These are phyloP conservation scores for Hemicrepidius hirtus DNA, from an alignment of 2,888 invertebrate genomes.

Conservation along the genomic window DNA sequence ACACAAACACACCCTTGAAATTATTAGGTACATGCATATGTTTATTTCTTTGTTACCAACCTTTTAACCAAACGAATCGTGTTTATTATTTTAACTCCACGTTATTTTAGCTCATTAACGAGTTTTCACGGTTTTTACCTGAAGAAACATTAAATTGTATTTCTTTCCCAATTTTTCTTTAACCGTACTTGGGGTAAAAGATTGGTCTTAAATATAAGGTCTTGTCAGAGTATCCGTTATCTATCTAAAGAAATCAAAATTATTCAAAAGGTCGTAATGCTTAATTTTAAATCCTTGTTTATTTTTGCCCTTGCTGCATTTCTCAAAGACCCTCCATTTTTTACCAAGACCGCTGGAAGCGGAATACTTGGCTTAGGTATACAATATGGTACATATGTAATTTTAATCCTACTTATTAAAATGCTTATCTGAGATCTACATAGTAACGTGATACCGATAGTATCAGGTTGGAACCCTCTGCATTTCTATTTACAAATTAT, in stretches of 20 bases:
- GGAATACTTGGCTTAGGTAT: constrained; percentile 61
- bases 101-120: background rate
- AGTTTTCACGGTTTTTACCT: background rate
- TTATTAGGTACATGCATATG: constrained; percentile 5
- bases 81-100: background rate
- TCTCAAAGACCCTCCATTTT: constrained; percentile 65
- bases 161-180: no score
- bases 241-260: constrained; percentile 57
- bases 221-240: constrained; percentile 22
- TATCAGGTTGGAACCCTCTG: constrained; percentile 64
- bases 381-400: constrained; percentile 71
- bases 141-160: no score
- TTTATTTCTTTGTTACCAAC: background rate
- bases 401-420: constrained; percentile 72
- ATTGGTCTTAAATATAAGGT: background rate
- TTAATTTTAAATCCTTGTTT: constrained; percentile 58
- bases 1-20: constrained; percentile 16
- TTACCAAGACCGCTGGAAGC: constrained; percentile 58
- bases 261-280: constrained; percentile 60
- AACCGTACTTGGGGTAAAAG: background rate
- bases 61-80: background rate
- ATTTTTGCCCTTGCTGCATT: constrained; percentile 57
- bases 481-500: constrained; percentile 63
- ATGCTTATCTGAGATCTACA: constrained; percentile 70
- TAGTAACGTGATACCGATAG: constrained; percentile 70